Evolutionary conservation across 2,797 vertebrate species (phyloP).

Genomic region (Mormyrus proboscirostris): DNA sequence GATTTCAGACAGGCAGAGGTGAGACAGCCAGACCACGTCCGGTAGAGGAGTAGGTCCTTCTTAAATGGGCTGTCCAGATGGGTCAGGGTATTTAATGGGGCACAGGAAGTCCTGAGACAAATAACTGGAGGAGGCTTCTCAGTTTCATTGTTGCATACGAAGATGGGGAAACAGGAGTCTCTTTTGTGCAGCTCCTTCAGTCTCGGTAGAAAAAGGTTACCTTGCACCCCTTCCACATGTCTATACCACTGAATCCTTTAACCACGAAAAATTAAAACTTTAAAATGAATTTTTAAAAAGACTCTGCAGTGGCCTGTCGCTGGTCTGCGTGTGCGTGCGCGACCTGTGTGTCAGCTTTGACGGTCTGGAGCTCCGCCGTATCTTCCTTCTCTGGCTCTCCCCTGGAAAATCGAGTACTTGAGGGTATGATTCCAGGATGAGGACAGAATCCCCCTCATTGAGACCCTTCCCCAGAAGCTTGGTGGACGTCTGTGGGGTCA

Average conservation of each 20-base stretch:
- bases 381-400: not conserved
- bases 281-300: conserved; percentile 31
- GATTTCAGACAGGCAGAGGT: not conserved
- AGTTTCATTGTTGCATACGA: conserved; percentile 18
- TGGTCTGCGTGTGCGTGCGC: conserved; percentile 53
- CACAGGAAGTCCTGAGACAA: not conserved
- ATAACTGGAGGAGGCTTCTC: not conserved
- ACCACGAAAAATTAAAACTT: conserved; percentile 29
- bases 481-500: not conserved
- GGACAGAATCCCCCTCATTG: not conserved
- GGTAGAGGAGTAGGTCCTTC: not conserved
- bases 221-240: not conserved
- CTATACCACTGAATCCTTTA: conserved; percentile 19
- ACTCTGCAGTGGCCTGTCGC: conserved; percentile 56
- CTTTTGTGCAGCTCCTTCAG: conserved; percentile 22
- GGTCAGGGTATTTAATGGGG: not conserved
- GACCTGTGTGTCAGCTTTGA: conserved; percentile 34
- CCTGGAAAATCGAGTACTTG: not conserved
- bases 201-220: conserved; percentile 9
- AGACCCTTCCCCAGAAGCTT: not conserved
- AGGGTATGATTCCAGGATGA: not conserved
- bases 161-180: conserved; percentile 13
- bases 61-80: not conserved
- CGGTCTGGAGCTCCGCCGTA: not conserved
- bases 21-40: not conserved